Evolutionary conservation across 1,140 invertebrate genomes (phyloP).

Genomic region (Nebria ingens): DNA sequence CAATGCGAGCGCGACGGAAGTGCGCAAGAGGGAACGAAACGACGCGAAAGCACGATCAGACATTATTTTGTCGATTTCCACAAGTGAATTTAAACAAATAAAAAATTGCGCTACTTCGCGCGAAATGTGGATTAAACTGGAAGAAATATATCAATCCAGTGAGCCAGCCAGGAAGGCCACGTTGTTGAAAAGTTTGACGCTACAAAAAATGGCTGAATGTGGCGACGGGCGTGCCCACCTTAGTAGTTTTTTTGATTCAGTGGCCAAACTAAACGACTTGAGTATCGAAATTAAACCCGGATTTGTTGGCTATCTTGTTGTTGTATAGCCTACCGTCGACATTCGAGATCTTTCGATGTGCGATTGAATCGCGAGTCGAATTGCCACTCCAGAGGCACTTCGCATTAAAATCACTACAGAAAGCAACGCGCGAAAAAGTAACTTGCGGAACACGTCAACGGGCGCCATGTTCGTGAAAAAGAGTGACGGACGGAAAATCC

Average conservation of each 20-base stretch:
- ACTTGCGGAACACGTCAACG: not conserved
- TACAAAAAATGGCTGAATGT: constrained; percentile 20
- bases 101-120: constrained; percentile 16
- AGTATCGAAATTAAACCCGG: constrained; percentile 19
- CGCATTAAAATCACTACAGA: constrained; percentile 29
- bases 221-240: constrained; percentile 21
- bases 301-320: constrained; percentile 23
- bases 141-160: constrained; percentile 19
- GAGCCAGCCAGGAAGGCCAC: constrained; percentile 19
- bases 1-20: not conserved
- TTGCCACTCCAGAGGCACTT: constrained; percentile 23
- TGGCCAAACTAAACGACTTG: constrained; percentile 22
- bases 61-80: constrained; percentile 18
- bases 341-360: constrained; percentile 26
- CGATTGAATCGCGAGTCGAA: constrained; percentile 25
- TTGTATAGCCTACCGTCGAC: constrained; percentile 23
- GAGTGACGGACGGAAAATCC: not conserved
- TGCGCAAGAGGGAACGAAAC: constrained; percentile 12
- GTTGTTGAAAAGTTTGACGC: constrained; percentile 19
- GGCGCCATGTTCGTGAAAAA: not conserved
- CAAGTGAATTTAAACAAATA: constrained; percentile 17
- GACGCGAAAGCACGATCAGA: constrained; percentile 19
- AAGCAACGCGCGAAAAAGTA: constrained; percentile 18
- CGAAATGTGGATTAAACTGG: constrained; percentile 21
- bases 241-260: constrained; percentile 20